Conservation (phyloP, 2,797 vertebrate species). For the Poliocrania exsul region DNA sequence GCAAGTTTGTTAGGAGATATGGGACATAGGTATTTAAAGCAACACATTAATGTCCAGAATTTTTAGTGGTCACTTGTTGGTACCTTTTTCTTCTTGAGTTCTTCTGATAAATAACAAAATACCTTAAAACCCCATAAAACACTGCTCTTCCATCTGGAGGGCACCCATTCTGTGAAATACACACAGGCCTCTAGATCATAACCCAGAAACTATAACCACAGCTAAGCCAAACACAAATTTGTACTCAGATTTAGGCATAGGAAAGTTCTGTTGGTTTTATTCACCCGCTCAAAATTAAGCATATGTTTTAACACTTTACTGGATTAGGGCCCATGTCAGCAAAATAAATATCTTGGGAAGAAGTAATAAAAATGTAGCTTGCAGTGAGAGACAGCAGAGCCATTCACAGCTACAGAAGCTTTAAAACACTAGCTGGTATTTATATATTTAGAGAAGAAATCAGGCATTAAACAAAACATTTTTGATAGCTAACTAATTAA, state of each 20-base stretch:
- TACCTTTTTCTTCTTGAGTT: background rate
- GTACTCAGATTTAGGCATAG: constrained; percentile 33
- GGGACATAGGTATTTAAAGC: background rate
- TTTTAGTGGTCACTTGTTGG: background rate
- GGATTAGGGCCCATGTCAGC: constrained; percentile 67
- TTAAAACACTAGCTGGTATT: constrained; percentile 61
- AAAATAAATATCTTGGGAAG: constrained; percentile 65
- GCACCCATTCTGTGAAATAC: background rate
- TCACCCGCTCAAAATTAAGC: constrained; percentile 35
- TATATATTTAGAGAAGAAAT: constrained; percentile 59
- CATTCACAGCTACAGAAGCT: constrained; percentile 57
- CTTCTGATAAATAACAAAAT: background rate
- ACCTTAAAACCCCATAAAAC: background rate
- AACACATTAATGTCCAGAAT: background rate
- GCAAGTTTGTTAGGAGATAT: background rate
- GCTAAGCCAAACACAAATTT: background rate
- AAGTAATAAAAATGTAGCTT: constrained; percentile 59
- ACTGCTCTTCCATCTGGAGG: background rate
- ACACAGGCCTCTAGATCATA: background rate
- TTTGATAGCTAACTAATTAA: constrained; percentile 52
- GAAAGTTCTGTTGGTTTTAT: constrained; percentile 24
- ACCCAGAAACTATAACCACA: background rate
- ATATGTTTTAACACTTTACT: constrained; percentile 59
- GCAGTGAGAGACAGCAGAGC: constrained; percentile 51
- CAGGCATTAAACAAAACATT: constrained; percentile 51